phyloP scores from a whole-genome alignment of 2,113 vertebrate genomes.

The Pelusios castaneus region DNA sequence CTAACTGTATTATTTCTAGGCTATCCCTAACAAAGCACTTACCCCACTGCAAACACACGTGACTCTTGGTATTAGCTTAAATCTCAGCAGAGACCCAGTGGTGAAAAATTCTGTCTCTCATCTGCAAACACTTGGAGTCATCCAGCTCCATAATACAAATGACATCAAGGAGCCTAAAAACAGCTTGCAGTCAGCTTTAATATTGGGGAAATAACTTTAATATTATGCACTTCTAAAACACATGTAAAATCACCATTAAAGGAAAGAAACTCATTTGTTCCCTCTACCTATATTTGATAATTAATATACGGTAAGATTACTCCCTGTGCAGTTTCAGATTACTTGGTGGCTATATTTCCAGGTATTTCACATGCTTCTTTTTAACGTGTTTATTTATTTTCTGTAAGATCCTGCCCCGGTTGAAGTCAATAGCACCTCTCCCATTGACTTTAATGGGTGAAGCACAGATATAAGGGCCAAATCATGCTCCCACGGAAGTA shows the following conservation, averaged over 20 bases:
- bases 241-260: not conserved
- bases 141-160: not conserved
- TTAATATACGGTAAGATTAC: not conserved
- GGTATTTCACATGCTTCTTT: slow-evolving; percentile 1
- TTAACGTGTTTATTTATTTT: not conserved
- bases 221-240: not conserved
- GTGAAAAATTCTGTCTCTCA: not conserved
- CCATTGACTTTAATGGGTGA: not conserved
- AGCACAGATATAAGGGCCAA: not conserved
- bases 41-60: not conserved
- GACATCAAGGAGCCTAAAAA: not conserved
- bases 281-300: not conserved
- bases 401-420: not conserved
- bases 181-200: not conserved
- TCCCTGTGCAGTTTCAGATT: not conserved
- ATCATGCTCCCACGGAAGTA: not conserved
- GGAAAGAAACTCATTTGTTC: not conserved
- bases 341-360: slow-evolving; percentile 14
- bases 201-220: not conserved
- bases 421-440: not conserved
- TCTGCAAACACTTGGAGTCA: not conserved
- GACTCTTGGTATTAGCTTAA: not conserved
- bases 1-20: not conserved
- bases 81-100: not conserved
- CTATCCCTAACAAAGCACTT: not conserved